Percentiles rank a stretch among this genome's conserved stretches.
phyloP scores from a whole-genome alignment of 2,888 invertebrate genomes.

The Gymnosoma rotundatum region DNA sequence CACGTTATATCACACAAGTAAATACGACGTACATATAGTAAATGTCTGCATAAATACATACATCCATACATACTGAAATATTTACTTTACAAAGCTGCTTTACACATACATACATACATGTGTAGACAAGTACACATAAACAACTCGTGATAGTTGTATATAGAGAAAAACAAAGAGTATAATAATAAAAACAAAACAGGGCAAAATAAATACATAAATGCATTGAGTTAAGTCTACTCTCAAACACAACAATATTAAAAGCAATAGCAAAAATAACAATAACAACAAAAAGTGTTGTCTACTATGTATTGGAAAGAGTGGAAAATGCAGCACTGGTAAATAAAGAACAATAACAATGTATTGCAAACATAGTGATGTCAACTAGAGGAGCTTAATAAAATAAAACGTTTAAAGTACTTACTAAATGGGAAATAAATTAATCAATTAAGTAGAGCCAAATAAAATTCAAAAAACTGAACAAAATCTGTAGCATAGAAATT shows the following conservation, averaged over 20 bases:
- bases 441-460: no score
- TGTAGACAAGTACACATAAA: neutral
- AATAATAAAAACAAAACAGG: neutral
- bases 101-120: neutral
- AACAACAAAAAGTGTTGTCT: conserved; percentile 25
- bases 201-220: conserved; percentile 3
- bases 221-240: conserved; percentile 11
- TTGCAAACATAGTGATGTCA: neutral
- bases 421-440: no score
- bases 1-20: neutral
- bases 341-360: neutral
- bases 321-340: neutral
- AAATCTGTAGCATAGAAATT: no score
- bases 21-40: neutral
- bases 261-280: no score
- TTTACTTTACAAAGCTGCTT: neutral
- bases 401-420: no score
- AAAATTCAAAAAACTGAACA: no score
- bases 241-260: neutral
- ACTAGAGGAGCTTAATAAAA: no score
- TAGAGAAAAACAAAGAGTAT: conserved; percentile 11
- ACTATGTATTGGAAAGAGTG: conserved; percentile 1
- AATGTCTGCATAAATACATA: neutral
- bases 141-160: neutral
- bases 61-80: neutral